A percentile compares a stretch with the other conserved stretches of the same genome.
Evolutionary conservation across 92 coral and sea anemone species (phyloP).

Genomic region (Diadumene lineata): DNA sequence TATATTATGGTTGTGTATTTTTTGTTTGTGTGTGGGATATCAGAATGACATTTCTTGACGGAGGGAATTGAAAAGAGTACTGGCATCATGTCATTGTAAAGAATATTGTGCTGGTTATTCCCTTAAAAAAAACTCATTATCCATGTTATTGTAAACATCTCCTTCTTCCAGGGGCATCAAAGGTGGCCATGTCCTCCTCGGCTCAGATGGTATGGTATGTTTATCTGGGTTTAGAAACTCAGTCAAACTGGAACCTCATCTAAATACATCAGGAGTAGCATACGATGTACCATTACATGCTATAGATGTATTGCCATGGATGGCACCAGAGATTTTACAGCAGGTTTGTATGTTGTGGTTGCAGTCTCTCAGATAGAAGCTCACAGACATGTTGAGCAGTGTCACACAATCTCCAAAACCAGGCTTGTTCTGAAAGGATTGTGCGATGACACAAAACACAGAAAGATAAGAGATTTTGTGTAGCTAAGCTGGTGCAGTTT

Average conservation of each 20-base stretch:
- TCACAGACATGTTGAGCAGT: too few relatives aligned
- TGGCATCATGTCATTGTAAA: too few relatives aligned
- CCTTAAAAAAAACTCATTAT: too few relatives aligned
- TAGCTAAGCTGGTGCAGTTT: too few relatives aligned
- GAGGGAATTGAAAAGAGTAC: too few relatives aligned
- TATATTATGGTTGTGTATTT: background rate
- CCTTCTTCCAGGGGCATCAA: constrained; percentile 67
- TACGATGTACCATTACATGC: constrained; percentile 89
- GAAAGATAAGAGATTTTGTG: too few relatives aligned
- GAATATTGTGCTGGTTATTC: too few relatives aligned
- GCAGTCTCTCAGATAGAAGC: too few relatives aligned
- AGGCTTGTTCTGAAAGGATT: too few relatives aligned
- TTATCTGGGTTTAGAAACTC: constrained; percentile 86
- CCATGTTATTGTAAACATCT: background rate
- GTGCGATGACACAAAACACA: background rate
- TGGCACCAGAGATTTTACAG: constrained; percentile 95
- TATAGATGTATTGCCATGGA: constrained; percentile 84
- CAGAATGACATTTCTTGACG: too few relatives aligned
- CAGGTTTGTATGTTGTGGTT: constrained; percentile 63
- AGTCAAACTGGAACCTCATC: constrained; percentile 63
- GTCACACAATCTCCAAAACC: too few relatives aligned
- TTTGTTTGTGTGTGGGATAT: too few relatives aligned
- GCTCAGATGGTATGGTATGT: constrained; percentile 70
- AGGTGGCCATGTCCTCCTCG: constrained; percentile 88
- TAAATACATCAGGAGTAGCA: constrained; percentile 60